These are phyloP conservation scores for Sebastes cheni DNA, from an alignment of 2,797 vertebrate genomes.

Conservation along the genomic window DNA sequence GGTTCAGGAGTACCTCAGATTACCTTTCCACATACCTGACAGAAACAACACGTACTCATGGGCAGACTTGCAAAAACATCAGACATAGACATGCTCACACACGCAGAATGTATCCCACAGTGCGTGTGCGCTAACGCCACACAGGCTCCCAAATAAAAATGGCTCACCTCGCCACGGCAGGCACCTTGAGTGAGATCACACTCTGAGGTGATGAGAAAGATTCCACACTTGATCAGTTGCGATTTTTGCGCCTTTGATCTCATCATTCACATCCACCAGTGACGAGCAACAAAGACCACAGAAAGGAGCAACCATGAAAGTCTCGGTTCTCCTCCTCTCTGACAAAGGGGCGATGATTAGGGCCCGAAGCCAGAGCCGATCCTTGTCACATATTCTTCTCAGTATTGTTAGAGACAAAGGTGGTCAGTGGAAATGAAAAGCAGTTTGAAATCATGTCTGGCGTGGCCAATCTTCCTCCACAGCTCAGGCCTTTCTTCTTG, in stretches of 20 bases:
- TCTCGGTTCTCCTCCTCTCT: constrained; percentile 25
- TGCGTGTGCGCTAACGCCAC: neutral
- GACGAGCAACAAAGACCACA: constrained; percentile 35
- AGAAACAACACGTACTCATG: neutral
- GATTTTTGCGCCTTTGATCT: constrained; percentile 75
- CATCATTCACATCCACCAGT: constrained; percentile 31
- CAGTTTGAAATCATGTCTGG: constrained; percentile 31
- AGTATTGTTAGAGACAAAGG: constrained; percentile 42
- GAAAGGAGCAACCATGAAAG: constrained; percentile 26
- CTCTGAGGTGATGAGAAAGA: constrained; percentile 51
- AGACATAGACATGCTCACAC: neutral
- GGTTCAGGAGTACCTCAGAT: constrained; percentile 36
- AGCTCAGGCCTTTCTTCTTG: constrained; percentile 26
- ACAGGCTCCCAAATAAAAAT: constrained; percentile 1
- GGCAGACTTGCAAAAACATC: constrained; percentile 5
- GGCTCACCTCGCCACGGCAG: constrained; percentile 14
- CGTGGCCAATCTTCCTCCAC: neutral
- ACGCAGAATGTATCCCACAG: neutral
- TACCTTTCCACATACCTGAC: constrained; percentile 27
- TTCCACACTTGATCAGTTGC: constrained; percentile 62
- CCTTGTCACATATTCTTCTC: constrained; percentile 25
- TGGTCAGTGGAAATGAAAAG: constrained; percentile 29
- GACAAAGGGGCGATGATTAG: constrained; percentile 58
- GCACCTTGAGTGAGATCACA: constrained; percentile 39
- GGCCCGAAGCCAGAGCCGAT: constrained; percentile 31